Base-by-base conservation (phyloP, 2,797 vertebrate species). In the Salarias fasciatus region DNA sequence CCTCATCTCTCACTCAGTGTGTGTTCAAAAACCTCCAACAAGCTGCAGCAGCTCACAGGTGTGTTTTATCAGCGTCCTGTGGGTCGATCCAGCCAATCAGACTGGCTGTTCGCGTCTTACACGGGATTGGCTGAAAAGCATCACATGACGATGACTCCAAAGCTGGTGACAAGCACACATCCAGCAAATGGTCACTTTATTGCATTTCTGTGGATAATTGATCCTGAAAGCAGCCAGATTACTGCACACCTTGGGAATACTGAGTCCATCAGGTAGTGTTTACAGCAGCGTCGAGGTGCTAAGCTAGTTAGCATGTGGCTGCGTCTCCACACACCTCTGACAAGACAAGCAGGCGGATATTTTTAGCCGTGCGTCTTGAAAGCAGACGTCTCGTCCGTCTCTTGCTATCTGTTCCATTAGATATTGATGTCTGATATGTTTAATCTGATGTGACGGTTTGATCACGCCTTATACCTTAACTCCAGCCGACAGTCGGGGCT, bases 401-500 rank as follows among this genome's bases (percentile, higher is more conserved):
- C 60, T 67, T 43, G 41, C 29, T 37, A 45, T 72, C n/a, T 50
- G 45, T 43, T 65, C 18, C 37, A 31, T 75, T 35, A 63, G 52
- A 56, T 40, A 43, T 33, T 36, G 33, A 54, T 62, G 65, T 64
- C 28, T 60, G 53, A 72, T 56, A 51, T 38, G 63, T 77, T 52
- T 55, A 54, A 78, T 82, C n/a, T 0, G 69, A 59, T 9, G 6
- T 11, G 52, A 35, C 46, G 28, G 37, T 83, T 85, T 86, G 80
- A 86, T 84, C 79, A 40, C 12, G 48, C 36, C 47, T 68, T 66
- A 38, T 46, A 80, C 72, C 58, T 66, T 77, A 63, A 79, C 66
- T 36, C 36, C 24, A 56, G 40, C 53, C 65, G 63, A 79, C 69
- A 71, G 55, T 79, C 71, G 59, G 44, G 61, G 49, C 28, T 62